A percentile compares a stretch with the other conserved stretches of the same genome.
Evolutionary conservation across 2,113 vertebrate genomes (phyloP).

Genomic region (Carlito syrichta): DNA sequence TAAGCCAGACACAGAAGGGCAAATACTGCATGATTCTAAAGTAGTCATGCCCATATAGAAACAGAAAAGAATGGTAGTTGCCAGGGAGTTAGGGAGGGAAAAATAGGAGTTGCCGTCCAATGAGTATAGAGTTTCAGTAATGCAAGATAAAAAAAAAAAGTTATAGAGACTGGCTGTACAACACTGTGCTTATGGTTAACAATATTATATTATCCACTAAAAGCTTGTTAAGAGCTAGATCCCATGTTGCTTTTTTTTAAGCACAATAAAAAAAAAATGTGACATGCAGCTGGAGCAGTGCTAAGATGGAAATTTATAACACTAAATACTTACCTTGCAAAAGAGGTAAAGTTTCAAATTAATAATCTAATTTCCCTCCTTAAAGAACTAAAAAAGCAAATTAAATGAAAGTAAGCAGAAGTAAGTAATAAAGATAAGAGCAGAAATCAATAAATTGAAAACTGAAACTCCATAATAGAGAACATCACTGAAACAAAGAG

Average conservation of each 20-base stretch:
- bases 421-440: neutral
- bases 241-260: neutral
- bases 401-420: neutral
- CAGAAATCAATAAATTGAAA: neutral
- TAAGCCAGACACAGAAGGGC: neutral
- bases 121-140: neutral
- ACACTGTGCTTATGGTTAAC: neutral
- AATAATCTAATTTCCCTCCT: neutral
- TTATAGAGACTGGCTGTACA: neutral
- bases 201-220: neutral
- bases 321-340: neutral
- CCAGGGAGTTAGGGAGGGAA: neutral
- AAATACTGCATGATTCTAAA: neutral
- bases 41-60: neutral
- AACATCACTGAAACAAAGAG: neutral
- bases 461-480: neutral
- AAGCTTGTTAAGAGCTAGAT: neutral
- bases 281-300: neutral
- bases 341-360: neutral
- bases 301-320: neutral
- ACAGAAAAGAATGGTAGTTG: neutral
- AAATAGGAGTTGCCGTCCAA: neutral
- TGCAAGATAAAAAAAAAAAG: neutral
- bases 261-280: neutral
- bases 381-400: neutral